Percentiles rank a stretch among this genome's conserved stretches.
Evolutionary conservation across 2,888 invertebrate species (phyloP).

Genomic region (Linnaemya tessellans): DNA sequence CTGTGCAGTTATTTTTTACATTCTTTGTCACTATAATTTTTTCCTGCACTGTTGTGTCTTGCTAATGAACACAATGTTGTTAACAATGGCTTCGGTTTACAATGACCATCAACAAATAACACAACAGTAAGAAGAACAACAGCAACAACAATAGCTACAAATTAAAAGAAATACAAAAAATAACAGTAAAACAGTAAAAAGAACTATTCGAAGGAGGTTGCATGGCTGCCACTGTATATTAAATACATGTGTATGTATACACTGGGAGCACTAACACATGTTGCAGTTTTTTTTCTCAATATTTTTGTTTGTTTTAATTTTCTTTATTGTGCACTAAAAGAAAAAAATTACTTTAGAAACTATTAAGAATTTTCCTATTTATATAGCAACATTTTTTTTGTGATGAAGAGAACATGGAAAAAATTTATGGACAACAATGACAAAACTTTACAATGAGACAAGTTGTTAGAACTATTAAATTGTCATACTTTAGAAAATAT

Average conservation of each 20-base stretch:
- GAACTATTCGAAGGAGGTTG: neutral
- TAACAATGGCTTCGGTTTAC: constrained; percentile 38
- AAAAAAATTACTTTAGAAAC: constrained; percentile 22
- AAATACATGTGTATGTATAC: too few species aligned
- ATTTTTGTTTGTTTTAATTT: constrained; percentile 3
- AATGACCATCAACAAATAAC: constrained; percentile 39
- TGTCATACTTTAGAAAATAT: neutral
- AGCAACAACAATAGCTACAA: constrained; percentile 35
- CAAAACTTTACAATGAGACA: constrained; percentile 3
- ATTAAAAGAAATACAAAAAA: constrained; percentile 36
- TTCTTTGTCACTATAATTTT: neutral
- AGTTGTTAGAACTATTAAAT: constrained; percentile 16
- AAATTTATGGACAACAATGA: neutral
- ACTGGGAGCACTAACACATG: constrained; percentile 60
- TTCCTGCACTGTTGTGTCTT: constrained; percentile 5
- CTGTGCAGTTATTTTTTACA: too few species aligned
- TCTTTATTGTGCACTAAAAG: constrained; percentile 1
- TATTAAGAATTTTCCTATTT: constrained; percentile 26
- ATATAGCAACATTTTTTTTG: neutral
- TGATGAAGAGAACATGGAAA: neutral
- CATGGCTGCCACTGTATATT: neutral
- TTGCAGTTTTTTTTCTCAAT: constrained; percentile 18
- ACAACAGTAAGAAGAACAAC: constrained; percentile 24
- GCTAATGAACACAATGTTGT: constrained; percentile 54
- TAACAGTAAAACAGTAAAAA: constrained; percentile 30